Evolutionary conservation across 2,888 invertebrate species (phyloP).

Genomic region (Diaperis boleti): DNA sequence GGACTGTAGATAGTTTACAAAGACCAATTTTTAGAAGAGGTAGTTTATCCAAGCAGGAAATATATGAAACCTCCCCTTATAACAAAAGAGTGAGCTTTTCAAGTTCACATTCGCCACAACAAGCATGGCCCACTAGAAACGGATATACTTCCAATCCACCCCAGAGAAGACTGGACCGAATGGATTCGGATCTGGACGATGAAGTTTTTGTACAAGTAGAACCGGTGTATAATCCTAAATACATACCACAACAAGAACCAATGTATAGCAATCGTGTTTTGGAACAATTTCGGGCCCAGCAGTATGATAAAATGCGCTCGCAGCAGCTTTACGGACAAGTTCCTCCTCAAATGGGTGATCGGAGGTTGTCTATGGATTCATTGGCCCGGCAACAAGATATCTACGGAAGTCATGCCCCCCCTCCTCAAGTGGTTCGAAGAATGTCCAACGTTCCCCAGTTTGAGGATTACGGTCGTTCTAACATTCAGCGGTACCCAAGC

Average conservation of each 20-base stretch:
- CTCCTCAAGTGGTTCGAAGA: not conserved
- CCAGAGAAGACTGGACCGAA: slow-evolving; percentile 57
- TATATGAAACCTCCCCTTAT: slow-evolving; percentile 60
- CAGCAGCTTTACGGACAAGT: slow-evolving; percentile 11
- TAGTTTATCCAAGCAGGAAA: slow-evolving; percentile 64
- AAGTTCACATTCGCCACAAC: slow-evolving; percentile 54
- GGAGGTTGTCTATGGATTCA: slow-evolving; percentile 36
- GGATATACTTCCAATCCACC: slow-evolving; percentile 65
- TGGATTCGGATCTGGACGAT: slow-evolving; percentile 55
- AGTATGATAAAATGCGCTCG: not conserved
- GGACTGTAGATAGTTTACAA: slow-evolving; percentile 53
- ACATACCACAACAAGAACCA: slow-evolving; percentile 44
- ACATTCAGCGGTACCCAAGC: slow-evolving; percentile 44
- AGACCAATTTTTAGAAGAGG: slow-evolving; percentile 70
- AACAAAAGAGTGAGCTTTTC: slow-evolving; percentile 70
- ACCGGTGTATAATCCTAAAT: slow-evolving; percentile 10
- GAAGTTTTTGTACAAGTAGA: slow-evolving; percentile 59
- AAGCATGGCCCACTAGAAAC: slow-evolving; percentile 67
- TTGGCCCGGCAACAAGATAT: slow-evolving; percentile 32
- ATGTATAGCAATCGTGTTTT: slow-evolving; percentile 47
- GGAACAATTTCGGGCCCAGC: slow-evolving; percentile 21
- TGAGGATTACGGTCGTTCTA: slow-evolving; percentile 40
- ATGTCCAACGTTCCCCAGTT: slow-evolving; percentile 10
- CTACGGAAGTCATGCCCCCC: slow-evolving; percentile 21
- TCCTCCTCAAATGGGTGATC: slow-evolving; percentile 15